Percentiles rank a stretch among this genome's conserved stretches.
phyloP scores from a whole-genome alignment of 2,888 invertebrate genomes.

The Tortricodes alternella region DNA sequence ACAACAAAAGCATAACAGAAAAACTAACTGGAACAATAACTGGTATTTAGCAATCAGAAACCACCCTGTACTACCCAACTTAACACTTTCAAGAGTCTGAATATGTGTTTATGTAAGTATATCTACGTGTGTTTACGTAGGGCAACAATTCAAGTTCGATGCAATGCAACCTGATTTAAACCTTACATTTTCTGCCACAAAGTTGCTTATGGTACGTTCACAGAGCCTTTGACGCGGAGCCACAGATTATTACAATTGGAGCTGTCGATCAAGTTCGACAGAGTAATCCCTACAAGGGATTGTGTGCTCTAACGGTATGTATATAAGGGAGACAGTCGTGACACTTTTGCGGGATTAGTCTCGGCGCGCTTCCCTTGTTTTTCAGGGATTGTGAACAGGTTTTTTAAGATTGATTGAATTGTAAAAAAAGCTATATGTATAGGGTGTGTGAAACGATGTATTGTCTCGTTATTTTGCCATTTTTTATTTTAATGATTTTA shows the following conservation, averaged over 20 bases:
- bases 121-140: too few species aligned
- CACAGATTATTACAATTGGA: too few species aligned
- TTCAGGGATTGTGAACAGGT: background rate
- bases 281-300: conserved; percentile 6
- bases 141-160: too few species aligned
- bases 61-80: too few species aligned
- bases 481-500: too few species aligned
- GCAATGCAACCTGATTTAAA: background rate
- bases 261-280: conserved; percentile 9
- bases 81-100: too few species aligned
- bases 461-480: too few species aligned
- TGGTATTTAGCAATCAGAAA: too few species aligned
- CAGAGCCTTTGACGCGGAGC: background rate
- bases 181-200: background rate
- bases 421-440: background rate
- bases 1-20: too few species aligned
- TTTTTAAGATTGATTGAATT: background rate
- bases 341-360: background rate
- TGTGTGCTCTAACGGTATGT: background rate
- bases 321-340: background rate
- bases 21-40: too few species aligned
- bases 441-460: background rate
- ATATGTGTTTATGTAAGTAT: too few species aligned
- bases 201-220: background rate
- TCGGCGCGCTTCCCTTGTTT: background rate